phyloP scores from a whole-genome alignment of 2,113 vertebrate species.

The Synodontis membranacea region DNA sequence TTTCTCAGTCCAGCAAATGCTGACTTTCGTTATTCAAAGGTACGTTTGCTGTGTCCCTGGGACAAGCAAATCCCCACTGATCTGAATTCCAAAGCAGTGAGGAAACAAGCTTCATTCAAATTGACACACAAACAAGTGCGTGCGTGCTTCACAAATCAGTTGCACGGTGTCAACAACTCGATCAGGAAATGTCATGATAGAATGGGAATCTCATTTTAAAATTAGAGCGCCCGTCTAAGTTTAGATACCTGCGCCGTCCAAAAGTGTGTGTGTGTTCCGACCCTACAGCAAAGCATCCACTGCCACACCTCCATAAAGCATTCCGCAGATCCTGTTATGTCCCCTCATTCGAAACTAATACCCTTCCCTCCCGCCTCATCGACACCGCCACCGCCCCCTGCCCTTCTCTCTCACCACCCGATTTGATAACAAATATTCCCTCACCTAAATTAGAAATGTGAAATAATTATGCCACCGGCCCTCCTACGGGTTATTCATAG shows the following conservation, averaged over 20 bases:
- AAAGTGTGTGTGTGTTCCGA: conserved; percentile 22
- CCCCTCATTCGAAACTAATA: conserved; percentile 57
- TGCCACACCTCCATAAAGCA: conserved; percentile 38
- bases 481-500: conserved; percentile 63
- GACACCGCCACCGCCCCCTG: conserved; percentile 21
- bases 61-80: conserved; percentile 34
- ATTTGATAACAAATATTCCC: conserved; percentile 72
- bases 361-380: conserved; percentile 47
- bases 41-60: conserved; percentile 8
- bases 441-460: conserved; percentile 72
- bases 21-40: conserved; percentile 16
- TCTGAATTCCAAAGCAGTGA: conserved; percentile 18
- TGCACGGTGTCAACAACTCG: background rate
- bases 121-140: conserved; percentile 16
- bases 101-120: conserved; percentile 31
- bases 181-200: conserved; percentile 13
- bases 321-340: conserved; percentile 52
- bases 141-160: conserved; percentile 31
- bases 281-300: conserved; percentile 37
- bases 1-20: background rate
- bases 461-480: conserved; percentile 70
- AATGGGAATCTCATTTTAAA: background rate
- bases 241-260: background rate
- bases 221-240: conserved; percentile 1
- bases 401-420: conserved; percentile 33